Base-by-base conservation (phyloP, 2,888 invertebrate species). In the Lithodes maja region DNA sequence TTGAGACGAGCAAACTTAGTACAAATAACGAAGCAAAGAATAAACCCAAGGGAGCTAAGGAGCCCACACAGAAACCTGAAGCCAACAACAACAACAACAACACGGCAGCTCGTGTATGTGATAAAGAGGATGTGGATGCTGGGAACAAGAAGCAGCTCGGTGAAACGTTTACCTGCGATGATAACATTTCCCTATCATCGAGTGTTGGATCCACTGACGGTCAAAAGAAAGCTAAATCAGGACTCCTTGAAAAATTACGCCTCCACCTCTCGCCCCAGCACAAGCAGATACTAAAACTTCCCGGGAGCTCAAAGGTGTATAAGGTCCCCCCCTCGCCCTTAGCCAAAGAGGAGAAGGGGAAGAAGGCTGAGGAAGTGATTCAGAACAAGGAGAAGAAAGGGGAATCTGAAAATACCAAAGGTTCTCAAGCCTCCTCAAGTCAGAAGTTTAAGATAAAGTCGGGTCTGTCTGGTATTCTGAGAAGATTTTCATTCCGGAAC, bases 181-280 rank as follows among this genome's bases (percentile, higher is more conserved):
- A 82, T 2, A 49, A 68, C 5, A 50, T 82, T 9, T 17, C 81
- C 53, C 68, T 55, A 15, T 33, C 33, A 33, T 68, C 81, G 33
- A 53, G 71, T n/a, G 17, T 17, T 71, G 17, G 71, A 5, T 71
- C 71, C 12, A n/a, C 71, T n/a, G 17, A 71, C 3, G 71, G 71
- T 71, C 71, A 71, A 2, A 71, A n/a, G 17, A 71, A 71, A 71
- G 3, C 17, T 3, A 9, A n/a, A 71, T 3, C 83, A 17, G 79
- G 83, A 3, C 68, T 87, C 12, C 80, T 87, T 9, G 87, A 69
- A n/a, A 87, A 78, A 78, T 68, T 87, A n/a, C 83, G 87, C 3
- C 69, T 81, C 2, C 87, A 87, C 55, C 54, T 87, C 71, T 83
- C 87, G 50, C 87, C 84, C 50, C 83, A 71, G 7, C 52, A 61